Evolutionary conservation across 2,797 vertebrate species (phyloP).

Genomic region (Crax fasciolata): DNA sequence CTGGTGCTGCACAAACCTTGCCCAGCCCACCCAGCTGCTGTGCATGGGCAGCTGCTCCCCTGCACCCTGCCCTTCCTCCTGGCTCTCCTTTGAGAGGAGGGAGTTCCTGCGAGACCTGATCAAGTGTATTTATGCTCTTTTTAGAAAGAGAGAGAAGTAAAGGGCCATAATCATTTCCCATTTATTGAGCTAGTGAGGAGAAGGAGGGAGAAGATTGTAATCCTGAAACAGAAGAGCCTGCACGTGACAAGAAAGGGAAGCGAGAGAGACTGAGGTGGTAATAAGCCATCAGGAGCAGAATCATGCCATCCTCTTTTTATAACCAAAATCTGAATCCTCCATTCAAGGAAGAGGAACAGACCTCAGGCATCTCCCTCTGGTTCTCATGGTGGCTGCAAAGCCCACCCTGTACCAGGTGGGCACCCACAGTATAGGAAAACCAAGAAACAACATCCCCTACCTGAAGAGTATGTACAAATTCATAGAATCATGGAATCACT

Average conservation of each 20-base stretch:
- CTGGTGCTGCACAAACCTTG: not conserved
- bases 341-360: not conserved
- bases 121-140: not conserved
- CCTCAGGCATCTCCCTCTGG: not conserved
- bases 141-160: not conserved
- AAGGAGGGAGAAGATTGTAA: conserved; percentile 39
- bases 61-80: not conserved
- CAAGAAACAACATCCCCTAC: rapidly evolving
- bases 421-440: not conserved
- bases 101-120: not conserved
- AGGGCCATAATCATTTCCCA: conserved; percentile 39
- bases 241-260: conserved; percentile 55
- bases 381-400: not conserved
- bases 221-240: conserved; percentile 48
- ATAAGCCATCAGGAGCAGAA: not conserved
- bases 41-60: too few species aligned
- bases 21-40: not conserved
- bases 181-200: conserved; percentile 45
- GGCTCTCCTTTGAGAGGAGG: not conserved
- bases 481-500: not conserved
- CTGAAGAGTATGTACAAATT: not conserved
- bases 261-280: not conserved
- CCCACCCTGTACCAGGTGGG: not conserved
- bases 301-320: not conserved
- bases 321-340: conserved; percentile 2